Evolutionary conservation across 2,888 invertebrate species (phyloP), one percentile per base, ranked within the genome.

Genomic region (Laothoe populi): DNA sequence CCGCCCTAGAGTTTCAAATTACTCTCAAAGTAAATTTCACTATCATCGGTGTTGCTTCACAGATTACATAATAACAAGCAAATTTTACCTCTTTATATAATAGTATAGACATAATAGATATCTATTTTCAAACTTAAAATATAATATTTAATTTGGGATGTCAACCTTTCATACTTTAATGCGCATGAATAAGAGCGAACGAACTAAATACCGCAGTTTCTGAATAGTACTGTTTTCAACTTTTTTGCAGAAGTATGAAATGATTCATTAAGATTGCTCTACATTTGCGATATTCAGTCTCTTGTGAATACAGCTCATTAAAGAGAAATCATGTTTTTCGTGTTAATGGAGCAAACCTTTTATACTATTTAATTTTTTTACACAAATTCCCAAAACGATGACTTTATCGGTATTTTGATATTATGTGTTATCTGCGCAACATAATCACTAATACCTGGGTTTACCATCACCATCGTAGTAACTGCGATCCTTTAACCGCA

Each of bases 221-320:
- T 11, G 31, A 53, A 31, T 11, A 19, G 35, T 16, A n/a, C 16
- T 49, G 31, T 19, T 53, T 24, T 24, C 19, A 31, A 53, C 11
- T 53, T 53, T 35, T 53, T 53, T 53, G 19, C 60, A 60, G 66
- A 67, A 68, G 66, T 31, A 49, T 26, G 53, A 53, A 19, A 53
- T 49, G 35, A 35, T 35, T 53, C 35, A 53, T 53, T 53, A 53
- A 19, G 31, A 53, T 35, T 53, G 53, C 53, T 53, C 31, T 19
- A 53, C 19, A 53, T n/a, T n/a, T n/a, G 45, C 11, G 45, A 46
- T 35, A 53, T 53, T 53, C 53, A 35, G 53, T 26, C 31, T 53
- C 31, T 53, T 35, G 19, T 53, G 53, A 53, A 53, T 53, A 35
- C 35, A 53, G 35, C 53, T 53, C 35, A 53, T 53, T 35, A 35